phyloP scores from a whole-genome alignment of 2,888 invertebrate genomes.

The Seira musarum region DNA sequence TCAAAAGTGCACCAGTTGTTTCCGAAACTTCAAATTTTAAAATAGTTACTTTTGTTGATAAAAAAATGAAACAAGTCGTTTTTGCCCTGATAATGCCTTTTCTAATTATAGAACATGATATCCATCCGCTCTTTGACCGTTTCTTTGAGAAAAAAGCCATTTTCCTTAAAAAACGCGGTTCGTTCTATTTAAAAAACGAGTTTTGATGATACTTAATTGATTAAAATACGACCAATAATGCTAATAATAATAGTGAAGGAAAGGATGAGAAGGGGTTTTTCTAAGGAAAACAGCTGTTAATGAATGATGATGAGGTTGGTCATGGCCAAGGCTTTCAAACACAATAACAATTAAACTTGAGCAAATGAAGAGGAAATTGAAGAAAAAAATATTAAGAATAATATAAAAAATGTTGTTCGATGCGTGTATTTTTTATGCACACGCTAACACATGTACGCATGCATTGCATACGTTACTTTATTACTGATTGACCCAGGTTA shows the following conservation, averaged over 20 bases:
- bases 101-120: constrained; percentile 15
- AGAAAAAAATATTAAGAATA: constrained; percentile 8
- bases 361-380: constrained; percentile 29
- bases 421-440: constrained; percentile 1
- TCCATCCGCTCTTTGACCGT: constrained; percentile 26
- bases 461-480: background rate
- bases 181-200: background rate
- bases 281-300: constrained; percentile 48
- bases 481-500: constrained; percentile 53
- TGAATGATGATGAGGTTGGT: constrained; percentile 40
- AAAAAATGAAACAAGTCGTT: background rate
- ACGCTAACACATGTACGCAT: background rate
- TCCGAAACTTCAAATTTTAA: background rate
- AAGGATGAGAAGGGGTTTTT: background rate
- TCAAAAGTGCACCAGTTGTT: constrained; percentile 10
- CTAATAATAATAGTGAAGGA: constrained; percentile 25
- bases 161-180: constrained; percentile 9
- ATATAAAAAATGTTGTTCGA: background rate
- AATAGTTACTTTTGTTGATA: background rate
- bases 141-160: constrained; percentile 2
- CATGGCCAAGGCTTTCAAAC: constrained; percentile 24
- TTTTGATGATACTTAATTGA: constrained; percentile 19
- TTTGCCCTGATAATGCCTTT: constrained; percentile 9
- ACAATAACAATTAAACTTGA: constrained; percentile 7
- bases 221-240: constrained; percentile 12